Evolutionary conservation across 2,888 invertebrate genomes (phyloP), one percentile per base, ranked within the genome.

Genomic region (Hirtodrosophila trivittata): DNA sequence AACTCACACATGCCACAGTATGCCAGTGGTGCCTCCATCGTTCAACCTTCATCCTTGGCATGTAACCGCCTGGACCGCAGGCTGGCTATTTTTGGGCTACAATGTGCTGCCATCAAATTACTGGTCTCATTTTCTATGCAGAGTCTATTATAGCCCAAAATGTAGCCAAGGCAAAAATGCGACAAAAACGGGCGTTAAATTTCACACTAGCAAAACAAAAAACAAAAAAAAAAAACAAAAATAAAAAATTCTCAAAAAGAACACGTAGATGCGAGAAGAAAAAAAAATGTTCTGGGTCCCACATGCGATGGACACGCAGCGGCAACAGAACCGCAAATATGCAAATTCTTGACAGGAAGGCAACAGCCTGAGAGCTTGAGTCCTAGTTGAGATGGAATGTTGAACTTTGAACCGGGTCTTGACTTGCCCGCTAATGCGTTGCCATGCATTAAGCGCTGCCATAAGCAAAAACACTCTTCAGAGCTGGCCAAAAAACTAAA

Each of bases 21-120:
- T 30, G 9, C n/a, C 10, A 7, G 18, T 8, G 8, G 8, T 12
- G 32, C 18, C 5, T 12, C 25, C 9, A 14, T 10, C 1, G 37
- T 13, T 13, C 9, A 35, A 6, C 13, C 3, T 25, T n/a, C n/a
- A 25, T 21, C 16, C 26, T 13, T 14, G 12, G 42, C 6, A 10
- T 18, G 16, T 28, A 37, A 16, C 43, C 32, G 55, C 55, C 28
- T 52, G 49, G 49, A 72, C 83, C 80, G 52, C 73, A 76, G 83
- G 56, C 71, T 56, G 68, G 51, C 77, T 74, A 77, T 75, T 81
- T 80, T 21, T 77, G 60, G 77, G 73, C 54, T 62, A 66, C 68
- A 83, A 80, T 84, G 83, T 77, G 72, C 75, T 81, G 72, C 69
- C 75, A 81, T 83, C 82, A 81, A 84, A 84, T 81, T 83, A 80